Base-by-base conservation (phyloP, 2,888 invertebrate species). In the Catocala fraxini region DNA sequence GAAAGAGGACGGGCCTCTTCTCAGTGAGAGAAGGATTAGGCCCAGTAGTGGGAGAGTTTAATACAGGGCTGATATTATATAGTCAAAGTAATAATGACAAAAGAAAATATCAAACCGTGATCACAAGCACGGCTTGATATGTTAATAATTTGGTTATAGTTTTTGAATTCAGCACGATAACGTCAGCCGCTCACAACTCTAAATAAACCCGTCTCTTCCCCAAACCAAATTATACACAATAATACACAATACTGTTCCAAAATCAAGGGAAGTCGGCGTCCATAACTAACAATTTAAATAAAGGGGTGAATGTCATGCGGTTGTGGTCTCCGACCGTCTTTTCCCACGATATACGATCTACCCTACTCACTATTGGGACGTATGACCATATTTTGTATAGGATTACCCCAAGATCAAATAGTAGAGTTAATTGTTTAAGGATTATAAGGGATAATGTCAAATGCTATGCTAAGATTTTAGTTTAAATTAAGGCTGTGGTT, bases 391-490 rank as follows among this genome's bases (percentile, higher is more conserved):
- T 80, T 73, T 82, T 77, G 70, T 65, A 54, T 42, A 43, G 76
- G 79, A 75, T 82, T 82, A 82, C 68, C 67, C 64, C 51, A 59
- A 73, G 71, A 76, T 79, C 81, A 79, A 77, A 77, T 68, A 62
- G 61, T 60, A 42, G 57, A 73, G 76, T 75, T 75, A 77, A 78
- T 78, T 73, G 76, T 78, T 67, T 65, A 33, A 68, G 77, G 78
- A 68, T 77, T 73, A 71, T 67, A 70, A 51, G 52, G 73, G 76
- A 67, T 73, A 58, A 39, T 63, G 63, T 68, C 56, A 62, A 67
- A 64, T 63, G 62, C 59, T 58, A 64, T 56, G 46, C 53, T 65
- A 66, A 70, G 73, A 77, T 65, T 68, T 65, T 54, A 63, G 72
- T 61, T 70, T 62, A 59, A 66, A 67, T 63, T 63, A 73, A 43